Evolutionary conservation across 2,888 invertebrate species (phyloP).

Genomic region (Dyspetes luteomarginatus): DNA sequence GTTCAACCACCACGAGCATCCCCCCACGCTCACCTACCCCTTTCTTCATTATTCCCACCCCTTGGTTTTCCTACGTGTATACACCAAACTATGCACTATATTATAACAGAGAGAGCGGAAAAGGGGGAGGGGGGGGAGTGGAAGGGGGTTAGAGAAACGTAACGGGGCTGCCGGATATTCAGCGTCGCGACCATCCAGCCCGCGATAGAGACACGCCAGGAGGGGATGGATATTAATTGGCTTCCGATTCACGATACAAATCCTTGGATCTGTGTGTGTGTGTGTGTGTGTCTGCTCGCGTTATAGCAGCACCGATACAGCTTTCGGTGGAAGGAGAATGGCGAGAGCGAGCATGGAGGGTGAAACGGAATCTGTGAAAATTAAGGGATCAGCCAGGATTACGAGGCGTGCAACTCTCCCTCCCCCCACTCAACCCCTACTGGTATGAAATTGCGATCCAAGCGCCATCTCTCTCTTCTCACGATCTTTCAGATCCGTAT

Average conservation of each 20-base stretch:
- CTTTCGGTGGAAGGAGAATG: slow-evolving; percentile 11
- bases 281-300: too few species aligned
- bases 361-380: slow-evolving; percentile 75
- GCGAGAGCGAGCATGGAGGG: slow-evolving; percentile 35
- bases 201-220: slow-evolving; percentile 2
- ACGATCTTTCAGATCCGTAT: background rate
- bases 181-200: slow-evolving; percentile 50
- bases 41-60: slow-evolving; percentile 40
- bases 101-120: slow-evolving; percentile 25
- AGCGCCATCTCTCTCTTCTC: background rate
- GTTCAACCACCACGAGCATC: slow-evolving; percentile 16
- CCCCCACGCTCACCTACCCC: slow-evolving; percentile 5
- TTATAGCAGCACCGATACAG: slow-evolving; percentile 53
- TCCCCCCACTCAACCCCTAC: slow-evolving; percentile 41
- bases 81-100: slow-evolving; percentile 29
- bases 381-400: slow-evolving; percentile 79
- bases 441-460: background rate
- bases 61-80: background rate
- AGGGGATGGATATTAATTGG: slow-evolving; percentile 78
- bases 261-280: slow-evolving; percentile 63
- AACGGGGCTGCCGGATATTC: slow-evolving; percentile 66
- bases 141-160: slow-evolving; percentile 44
- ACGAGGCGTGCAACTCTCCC: slow-evolving; percentile 65
- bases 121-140: too few species aligned
- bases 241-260: slow-evolving; percentile 76